Evolutionary conservation across 2,113 vertebrate genomes (phyloP).

Genomic region (Nycticorax nycticorax): DNA sequence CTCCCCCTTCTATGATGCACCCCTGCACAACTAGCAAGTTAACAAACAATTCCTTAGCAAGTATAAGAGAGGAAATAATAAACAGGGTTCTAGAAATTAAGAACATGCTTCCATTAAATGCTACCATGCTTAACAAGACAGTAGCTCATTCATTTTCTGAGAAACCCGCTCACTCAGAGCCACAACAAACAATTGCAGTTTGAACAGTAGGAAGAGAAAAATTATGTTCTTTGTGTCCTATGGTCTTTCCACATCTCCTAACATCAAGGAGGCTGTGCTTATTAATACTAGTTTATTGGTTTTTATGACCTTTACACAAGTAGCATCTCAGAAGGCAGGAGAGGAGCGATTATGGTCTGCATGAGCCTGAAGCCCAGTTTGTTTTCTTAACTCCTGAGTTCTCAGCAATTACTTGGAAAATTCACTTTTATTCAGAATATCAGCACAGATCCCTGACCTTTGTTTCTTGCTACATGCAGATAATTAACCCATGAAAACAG

Average conservation of each 20-base stretch:
- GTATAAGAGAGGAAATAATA: background rate
- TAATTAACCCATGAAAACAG: background rate
- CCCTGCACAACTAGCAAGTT: background rate
- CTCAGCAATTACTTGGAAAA: background rate
- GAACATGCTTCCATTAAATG: background rate
- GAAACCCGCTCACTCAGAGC: background rate
- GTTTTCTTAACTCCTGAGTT: background rate
- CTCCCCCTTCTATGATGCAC: background rate
- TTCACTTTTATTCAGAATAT: background rate
- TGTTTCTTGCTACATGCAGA: background rate
- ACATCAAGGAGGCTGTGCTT: background rate
- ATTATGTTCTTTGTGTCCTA: background rate
- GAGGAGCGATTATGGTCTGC: background rate
- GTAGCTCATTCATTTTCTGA: background rate
- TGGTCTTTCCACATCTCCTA: background rate
- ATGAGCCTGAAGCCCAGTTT: background rate
- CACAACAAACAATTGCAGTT: background rate
- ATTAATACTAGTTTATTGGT: background rate
- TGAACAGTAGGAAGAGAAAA: background rate
- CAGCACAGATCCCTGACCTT: background rate
- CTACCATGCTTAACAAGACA: background rate
- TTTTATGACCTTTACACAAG: background rate
- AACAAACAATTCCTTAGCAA: background rate
- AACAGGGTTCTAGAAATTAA: fast-evolving
- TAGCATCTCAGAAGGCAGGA: background rate